phyloP scores from a whole-genome alignment of 2,797 vertebrate genomes.

The Scolopax rusticola region DNA sequence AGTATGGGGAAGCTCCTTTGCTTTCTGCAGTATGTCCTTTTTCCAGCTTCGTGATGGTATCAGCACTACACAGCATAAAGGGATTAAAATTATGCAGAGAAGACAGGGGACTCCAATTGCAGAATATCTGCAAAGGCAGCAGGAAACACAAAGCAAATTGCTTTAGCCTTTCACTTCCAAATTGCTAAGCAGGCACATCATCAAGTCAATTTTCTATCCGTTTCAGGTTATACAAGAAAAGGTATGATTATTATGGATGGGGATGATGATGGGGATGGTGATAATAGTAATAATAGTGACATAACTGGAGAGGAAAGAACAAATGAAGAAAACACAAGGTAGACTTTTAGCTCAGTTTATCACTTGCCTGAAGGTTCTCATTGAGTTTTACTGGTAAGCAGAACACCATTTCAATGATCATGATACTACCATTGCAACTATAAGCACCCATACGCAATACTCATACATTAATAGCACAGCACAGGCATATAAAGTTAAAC shows the following conservation, averaged over 20 bases:
- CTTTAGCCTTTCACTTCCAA: background rate
- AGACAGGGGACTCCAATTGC: no score
- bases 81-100: no score
- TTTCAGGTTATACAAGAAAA: background rate
- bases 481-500: background rate
- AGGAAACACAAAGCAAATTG: background rate
- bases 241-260: background rate
- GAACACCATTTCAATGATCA: background rate
- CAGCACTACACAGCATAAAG: no score
- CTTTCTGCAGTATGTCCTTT: no score
- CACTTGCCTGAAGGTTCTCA: background rate
- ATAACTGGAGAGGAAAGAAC: background rate
- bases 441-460: background rate
- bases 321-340: background rate
- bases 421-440: background rate
- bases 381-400: background rate
- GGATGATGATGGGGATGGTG: background rate
- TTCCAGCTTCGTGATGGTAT: no score
- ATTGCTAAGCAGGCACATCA: background rate
- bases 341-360: background rate
- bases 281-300: background rate
- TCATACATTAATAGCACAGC: background rate
- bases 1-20: no score
- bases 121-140: background rate
- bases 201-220: background rate